Evolutionary conservation across 2,888 invertebrate genomes (phyloP), one percentile per base, ranked within the genome.

Genomic region (Apamea sordens): DNA sequence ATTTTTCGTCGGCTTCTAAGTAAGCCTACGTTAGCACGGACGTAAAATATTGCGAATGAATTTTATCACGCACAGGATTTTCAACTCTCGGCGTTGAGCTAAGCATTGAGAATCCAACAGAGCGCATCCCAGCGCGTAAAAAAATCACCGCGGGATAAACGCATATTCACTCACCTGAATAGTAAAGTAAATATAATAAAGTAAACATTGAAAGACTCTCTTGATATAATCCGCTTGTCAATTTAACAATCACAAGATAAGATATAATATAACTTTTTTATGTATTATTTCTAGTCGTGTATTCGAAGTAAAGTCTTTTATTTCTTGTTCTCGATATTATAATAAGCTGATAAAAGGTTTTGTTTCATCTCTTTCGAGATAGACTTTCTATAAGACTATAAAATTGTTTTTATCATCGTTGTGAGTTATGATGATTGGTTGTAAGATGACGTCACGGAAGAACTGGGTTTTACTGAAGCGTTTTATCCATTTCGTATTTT

Each of bases 381-480:
- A 61, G 41, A 76, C 53, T 80, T 84, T 84, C 70, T 85, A 61
- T 73, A 71, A 67, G 44, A 82, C 78, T 77, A 88, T 86, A 86
- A 88, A 82, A 75, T 73, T 81, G 75, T 82, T 88, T 77, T 88
- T 86, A 76, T 15, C 70, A 68, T 76, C 8, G 73, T 70, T 18
- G 44, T 53, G 67, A 50, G 74, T 86, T 69, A 88, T 18, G 88
- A 86, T 86, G 82, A 86, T 86, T 88, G 86, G 83, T 76, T 77
- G 65, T 47, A 15, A 8, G 11, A 71, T 75, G 78, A 86, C 76
- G 82, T 88, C 82, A 78, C 41, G 18, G 32, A 44, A 64, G 59
- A 78, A 74, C 76, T 41, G 24, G 67, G 65, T 78, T 86, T 64
- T 72, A 13, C 15, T 53, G 47, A 56, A 74, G 24, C 21, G 15